These are phyloP conservation scores for Scyliorhinus canicula DNA, from an alignment of 2,797 vertebrate species.

Conservation along the genomic window DNA sequence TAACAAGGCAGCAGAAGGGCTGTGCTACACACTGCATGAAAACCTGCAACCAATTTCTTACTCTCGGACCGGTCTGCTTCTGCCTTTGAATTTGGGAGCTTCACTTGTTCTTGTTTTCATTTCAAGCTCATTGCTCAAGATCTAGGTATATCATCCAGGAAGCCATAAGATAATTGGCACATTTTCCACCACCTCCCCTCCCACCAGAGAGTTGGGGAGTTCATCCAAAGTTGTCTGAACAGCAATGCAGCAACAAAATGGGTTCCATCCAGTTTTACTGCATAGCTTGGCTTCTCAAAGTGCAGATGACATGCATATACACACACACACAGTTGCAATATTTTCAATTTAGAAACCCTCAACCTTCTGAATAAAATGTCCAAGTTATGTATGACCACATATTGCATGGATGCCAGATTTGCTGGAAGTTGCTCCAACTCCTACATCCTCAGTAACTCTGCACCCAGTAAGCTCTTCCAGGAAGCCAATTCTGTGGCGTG, in stretches of 20 bases:
- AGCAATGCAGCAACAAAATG: too few species aligned
- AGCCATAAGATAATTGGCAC: neutral
- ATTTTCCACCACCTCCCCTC: too few species aligned
- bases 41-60: neutral
- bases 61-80: neutral
- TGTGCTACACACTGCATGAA: neutral
- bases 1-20: neutral
- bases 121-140: neutral
- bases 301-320: neutral
- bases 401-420: neutral
- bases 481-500: neutral
- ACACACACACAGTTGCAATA: neutral
- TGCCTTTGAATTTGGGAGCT: neutral
- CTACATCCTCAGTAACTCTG: neutral
- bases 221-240: too few species aligned
- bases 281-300: neutral
- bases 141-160: neutral
- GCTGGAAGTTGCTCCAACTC: neutral
- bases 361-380: neutral
- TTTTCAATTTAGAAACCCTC: neutral
- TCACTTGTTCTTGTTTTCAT: neutral
- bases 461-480: neutral
- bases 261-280: neutral
- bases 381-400: neutral
- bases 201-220: neutral